Base-by-base conservation (phyloP, 2,888 invertebrate genomes). In the Elmis aenea region DNA sequence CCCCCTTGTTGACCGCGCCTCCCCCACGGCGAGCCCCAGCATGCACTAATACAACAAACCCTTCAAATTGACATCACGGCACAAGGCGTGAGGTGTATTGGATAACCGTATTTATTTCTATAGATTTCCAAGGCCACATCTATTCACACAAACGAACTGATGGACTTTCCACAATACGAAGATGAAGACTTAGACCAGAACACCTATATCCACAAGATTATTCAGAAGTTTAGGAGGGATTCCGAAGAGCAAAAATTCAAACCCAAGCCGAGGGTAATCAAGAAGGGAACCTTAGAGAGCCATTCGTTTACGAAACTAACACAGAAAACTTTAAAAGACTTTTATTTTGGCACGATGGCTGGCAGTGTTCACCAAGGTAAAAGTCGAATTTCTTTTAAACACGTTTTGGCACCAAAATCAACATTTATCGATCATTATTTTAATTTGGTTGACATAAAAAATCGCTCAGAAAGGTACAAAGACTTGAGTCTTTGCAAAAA, bases 271-370 rank as follows among this genome's bases (percentile, higher is more conserved):
- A 53, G 59, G 23, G 60, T 59, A 33, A 55, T 64, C 29, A 58
- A 58, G 36, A 52, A 58, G 9, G 67, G 67, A 5, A 65, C 67
- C 0, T 42, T 69, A 9, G 64, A 66, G 41, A 67, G 61, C 38
- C 67, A 68, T 35, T 68, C 68, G 0, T 66, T 63, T 31, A 68
- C 68, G 3, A 60, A 59, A 28, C 37, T 68, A 9, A 51, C 56
- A n/a, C 65, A 67, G 30, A 51, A 51, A 4, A 52, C 54, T 1
- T 36, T 64, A 12, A 60, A 59, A 26, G 57, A 64, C 8, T 68
- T 67, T 44, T 62, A 61, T 28, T 67, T 61, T 38, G 65, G 66
- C 5, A 54, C 59, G 2, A 57, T 55, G 28, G 37, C 51, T 14
- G 67, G 66, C 3, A 61, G 61, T 2, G 58, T 64, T 39, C 64